Percentiles rank a stretch among this genome's conserved stretches.
phyloP scores from a whole-genome alignment of 1,140 invertebrate species.

The Ectropis grisescens region DNA sequence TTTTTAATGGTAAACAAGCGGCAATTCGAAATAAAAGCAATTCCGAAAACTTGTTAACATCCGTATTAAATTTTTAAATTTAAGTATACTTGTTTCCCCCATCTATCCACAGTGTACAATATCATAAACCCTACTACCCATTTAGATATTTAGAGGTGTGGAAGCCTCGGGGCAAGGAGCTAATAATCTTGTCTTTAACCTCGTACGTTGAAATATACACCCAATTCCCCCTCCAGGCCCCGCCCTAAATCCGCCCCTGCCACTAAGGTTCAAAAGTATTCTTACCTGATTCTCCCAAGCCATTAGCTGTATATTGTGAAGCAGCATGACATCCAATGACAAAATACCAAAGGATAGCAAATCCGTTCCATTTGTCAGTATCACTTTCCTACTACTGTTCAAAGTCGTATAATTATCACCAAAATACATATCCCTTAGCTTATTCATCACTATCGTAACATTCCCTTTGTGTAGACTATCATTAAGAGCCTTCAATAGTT shows the following conservation, averaged over 20 bases:
- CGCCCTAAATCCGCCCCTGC: too few relatives aligned
- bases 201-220: too few relatives aligned
- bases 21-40: too few relatives aligned
- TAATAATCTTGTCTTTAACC: too few relatives aligned
- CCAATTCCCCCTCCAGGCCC: too few relatives aligned
- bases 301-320: conserved; percentile 73
- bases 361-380: conserved; percentile 62
- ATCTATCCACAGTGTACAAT: too few relatives aligned
- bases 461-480: conserved; percentile 63
- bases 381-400: conserved; percentile 32
- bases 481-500: conserved; percentile 51
- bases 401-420: conserved; percentile 35
- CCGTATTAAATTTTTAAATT: too few relatives aligned
- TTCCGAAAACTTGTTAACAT: too few relatives aligned
- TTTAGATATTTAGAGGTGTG: neutral
- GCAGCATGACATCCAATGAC: conserved; percentile 71
- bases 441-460: conserved; percentile 52
- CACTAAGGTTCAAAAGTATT: neutral
- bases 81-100: too few relatives aligned
- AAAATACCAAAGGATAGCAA: conserved; percentile 72
- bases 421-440: conserved; percentile 66
- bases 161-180: too few relatives aligned
- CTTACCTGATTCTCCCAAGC: conserved; percentile 68
- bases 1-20: too few relatives aligned
- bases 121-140: neutral